phyloP scores from a whole-genome alignment of 2,888 invertebrate species.

The Quadroppia sp. region DNA sequence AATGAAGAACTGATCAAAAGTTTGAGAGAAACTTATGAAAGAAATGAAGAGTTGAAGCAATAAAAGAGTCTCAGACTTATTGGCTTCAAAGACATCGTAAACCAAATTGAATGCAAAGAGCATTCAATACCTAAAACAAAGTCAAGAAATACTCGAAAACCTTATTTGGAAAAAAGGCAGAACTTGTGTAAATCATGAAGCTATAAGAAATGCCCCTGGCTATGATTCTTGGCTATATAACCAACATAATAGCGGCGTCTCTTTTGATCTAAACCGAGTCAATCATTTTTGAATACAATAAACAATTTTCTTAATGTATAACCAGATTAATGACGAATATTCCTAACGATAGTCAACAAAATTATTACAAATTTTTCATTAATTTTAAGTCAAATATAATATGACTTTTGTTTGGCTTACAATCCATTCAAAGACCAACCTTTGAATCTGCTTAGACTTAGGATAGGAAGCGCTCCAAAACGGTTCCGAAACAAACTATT shows the following conservation, averaged over 20 bases:
- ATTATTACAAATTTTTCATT: conserved; percentile 18
- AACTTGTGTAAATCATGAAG: conserved; percentile 23
- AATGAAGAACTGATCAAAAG: conserved; percentile 18
- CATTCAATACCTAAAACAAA: conserved; percentile 16
- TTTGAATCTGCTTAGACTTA: no score
- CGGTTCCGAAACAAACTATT: no score
- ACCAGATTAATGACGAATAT: conserved; percentile 20
- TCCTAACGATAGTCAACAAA: conserved; percentile 11
- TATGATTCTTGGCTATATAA: conserved; percentile 9
- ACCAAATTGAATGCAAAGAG: conserved; percentile 11
- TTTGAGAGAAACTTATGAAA: background rate
- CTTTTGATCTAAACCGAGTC: conserved; percentile 29
- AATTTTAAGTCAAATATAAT: no score
- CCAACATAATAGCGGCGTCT: conserved; percentile 31
- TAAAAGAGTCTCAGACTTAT: conserved; percentile 18
- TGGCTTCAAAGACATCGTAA: conserved; percentile 15
- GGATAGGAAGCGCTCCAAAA: no score
- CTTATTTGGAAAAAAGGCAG: conserved; percentile 36
- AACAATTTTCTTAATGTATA: conserved; percentile 36
- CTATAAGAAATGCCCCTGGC: conserved; percentile 26
- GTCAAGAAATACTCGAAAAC: conserved; percentile 21
- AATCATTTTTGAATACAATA: conserved; percentile 31
- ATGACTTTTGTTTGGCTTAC: no score
- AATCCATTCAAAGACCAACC: no score
- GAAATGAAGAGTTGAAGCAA: conserved; percentile 2